A percentile compares a stretch with the other conserved stretches of the same genome.
These are phyloP conservation scores for Cossypha polioptera DNA, from an alignment of 2,797 vertebrate species.

Conservation along the genomic window DNA sequence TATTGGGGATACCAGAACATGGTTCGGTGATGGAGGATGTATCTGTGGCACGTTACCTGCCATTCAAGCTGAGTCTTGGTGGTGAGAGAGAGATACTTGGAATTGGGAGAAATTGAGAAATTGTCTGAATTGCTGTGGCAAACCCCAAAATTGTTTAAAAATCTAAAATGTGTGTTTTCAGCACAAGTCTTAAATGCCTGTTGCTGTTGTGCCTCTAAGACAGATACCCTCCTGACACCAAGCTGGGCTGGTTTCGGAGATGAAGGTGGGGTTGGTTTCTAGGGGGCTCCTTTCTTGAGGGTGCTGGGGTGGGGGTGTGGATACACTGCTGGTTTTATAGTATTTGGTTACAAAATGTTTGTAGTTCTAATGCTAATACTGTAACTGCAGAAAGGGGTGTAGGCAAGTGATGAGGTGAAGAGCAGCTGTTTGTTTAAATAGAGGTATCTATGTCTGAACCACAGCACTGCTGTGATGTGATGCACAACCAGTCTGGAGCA, in stretches of 20 bases:
- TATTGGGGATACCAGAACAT: not conserved
- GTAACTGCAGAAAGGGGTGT: not conserved
- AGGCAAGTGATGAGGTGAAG: not conserved
- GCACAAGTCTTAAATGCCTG: not conserved
- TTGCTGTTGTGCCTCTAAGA: not conserved
- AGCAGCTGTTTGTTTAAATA: not conserved
- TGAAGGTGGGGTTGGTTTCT: not conserved
- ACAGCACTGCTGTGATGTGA: not conserved
- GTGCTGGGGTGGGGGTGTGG: not conserved
- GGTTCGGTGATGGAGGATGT: not conserved
- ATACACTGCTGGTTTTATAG: not conserved
- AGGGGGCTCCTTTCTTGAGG: not conserved
- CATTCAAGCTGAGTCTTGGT: not conserved
- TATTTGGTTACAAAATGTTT: not conserved
- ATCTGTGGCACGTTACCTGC: not conserved
- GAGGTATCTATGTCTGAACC: not conserved
- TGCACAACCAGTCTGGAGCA: accelerated
- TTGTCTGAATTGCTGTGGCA: not conserved
- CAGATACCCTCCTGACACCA: not conserved
- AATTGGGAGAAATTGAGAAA: not conserved
- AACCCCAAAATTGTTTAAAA: not conserved
- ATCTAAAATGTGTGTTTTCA: not conserved
- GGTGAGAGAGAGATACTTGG: not conserved
- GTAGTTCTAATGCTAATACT: not conserved
- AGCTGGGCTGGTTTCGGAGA: not conserved